phyloP scores from a whole-genome alignment of 2,888 invertebrate species.

The Pandemis heparana region DNA sequence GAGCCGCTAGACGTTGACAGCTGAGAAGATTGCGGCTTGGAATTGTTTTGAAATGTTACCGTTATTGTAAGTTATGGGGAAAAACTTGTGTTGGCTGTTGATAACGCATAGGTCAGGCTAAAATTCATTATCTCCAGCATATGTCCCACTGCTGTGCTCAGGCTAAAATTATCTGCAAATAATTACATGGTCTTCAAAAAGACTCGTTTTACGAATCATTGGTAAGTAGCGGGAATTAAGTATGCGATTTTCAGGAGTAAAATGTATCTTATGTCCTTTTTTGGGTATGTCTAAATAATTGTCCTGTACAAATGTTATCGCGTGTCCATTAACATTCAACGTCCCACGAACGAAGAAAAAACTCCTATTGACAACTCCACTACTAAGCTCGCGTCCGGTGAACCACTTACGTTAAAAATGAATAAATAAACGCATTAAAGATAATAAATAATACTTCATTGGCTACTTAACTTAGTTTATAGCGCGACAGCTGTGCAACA shows the following conservation, averaged over 20 bases:
- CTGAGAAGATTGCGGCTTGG: constrained; percentile 11
- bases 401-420: constrained; percentile 8
- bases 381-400: constrained; percentile 13
- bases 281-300: no score
- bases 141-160: no score
- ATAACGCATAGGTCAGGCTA: neutral
- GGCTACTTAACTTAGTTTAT: constrained; percentile 40
- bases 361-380: constrained; percentile 16
- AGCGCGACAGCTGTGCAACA: constrained; percentile 36
- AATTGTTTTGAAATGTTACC: neutral
- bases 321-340: neutral
- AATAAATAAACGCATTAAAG: constrained; percentile 33
- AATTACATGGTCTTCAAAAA: no score
- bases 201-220: no score
- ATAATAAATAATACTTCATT: constrained; percentile 41
- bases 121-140: no score
- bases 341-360: neutral
- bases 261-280: no score
- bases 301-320: neutral
- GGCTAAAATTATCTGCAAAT: no score
- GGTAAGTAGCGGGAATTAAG: no score
- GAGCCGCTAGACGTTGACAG: constrained; percentile 13
- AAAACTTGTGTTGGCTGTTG: no score
- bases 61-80: neutral
- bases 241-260: no score